phyloP scores from a whole-genome alignment of 2,888 invertebrate genomes.

The Platynereis dumerilii region DNA sequence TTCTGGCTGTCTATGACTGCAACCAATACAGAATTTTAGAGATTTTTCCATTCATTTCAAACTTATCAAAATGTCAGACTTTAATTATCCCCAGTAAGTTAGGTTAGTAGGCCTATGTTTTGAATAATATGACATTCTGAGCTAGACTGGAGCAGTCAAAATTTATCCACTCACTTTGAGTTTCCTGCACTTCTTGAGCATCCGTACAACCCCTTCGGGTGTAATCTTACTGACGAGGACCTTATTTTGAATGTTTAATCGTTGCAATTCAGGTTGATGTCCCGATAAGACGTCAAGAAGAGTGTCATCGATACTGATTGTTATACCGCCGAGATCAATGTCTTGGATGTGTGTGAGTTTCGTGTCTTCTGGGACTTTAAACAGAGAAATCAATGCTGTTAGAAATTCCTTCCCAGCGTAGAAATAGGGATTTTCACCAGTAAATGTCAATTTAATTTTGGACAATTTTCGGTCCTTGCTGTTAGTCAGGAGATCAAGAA shows the following conservation, averaged over 20 bases:
- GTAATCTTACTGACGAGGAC: neutral
- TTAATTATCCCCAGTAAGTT: no score
- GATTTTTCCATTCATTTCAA: no score
- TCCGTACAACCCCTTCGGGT: neutral
- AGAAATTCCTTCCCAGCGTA: conserved; percentile 9
- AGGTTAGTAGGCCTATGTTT: no score
- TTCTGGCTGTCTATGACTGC: no score
- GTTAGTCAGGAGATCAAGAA: neutral
- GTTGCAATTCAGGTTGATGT: neutral
- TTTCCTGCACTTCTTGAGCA: neutral
- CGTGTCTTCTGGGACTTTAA: neutral
- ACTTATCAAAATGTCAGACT: no score
- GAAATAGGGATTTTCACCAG: conserved; percentile 7
- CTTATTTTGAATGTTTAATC: conserved; percentile 3
- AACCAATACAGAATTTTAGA: no score
- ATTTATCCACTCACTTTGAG: neutral
- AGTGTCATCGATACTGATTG: neutral
- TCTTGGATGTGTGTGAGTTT: neutral
- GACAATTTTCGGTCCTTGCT: neutral
- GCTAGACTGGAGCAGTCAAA: no score
- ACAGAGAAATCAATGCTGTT: neutral
- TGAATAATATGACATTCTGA: no score
- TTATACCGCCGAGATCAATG: neutral
- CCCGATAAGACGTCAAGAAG: neutral
- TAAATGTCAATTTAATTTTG: neutral